Conservation (phyloP, 2,888 invertebrate species). For the Cataglyphis cursor region DNA sequence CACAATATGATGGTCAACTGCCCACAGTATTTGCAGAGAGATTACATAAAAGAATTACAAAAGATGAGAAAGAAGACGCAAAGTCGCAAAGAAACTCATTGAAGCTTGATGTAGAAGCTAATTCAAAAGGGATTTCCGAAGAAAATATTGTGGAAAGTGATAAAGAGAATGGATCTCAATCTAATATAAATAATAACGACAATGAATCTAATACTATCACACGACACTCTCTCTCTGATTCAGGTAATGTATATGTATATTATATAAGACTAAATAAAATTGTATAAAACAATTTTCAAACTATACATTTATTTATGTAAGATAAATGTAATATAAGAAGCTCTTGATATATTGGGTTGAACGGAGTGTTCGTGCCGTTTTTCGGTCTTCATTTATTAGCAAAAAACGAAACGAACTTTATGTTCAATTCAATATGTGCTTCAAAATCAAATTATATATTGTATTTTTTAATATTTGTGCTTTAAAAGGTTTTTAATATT, state of each 20-base stretch:
- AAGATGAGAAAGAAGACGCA: conserved; percentile 48
- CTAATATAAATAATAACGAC: conserved; percentile 17
- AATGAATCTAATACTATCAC: conserved; percentile 13
- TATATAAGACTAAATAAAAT: not conserved
- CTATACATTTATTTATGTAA: not conserved
- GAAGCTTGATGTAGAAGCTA: not conserved
- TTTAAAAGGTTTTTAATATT: conserved; percentile 8
- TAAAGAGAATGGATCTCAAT: conserved; percentile 64
- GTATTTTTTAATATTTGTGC: not conserved
- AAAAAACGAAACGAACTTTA: too few relatives aligned
- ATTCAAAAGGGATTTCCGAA: not conserved
- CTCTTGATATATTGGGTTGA: not conserved
- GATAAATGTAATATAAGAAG: not conserved
- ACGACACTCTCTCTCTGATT: conserved; percentile 25
- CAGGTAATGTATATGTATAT: conserved; percentile 15
- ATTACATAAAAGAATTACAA: conserved; percentile 72
- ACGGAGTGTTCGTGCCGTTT: too few relatives aligned
- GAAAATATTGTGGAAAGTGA: conserved; percentile 58
- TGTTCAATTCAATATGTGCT: too few relatives aligned
- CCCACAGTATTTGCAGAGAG: conserved; percentile 81
- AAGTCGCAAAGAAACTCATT: conserved; percentile 1
- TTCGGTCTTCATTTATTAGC: too few relatives aligned
- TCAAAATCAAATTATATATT: conserved; percentile 19
- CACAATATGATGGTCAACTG: not conserved
- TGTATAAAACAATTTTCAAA: not conserved